Evolutionary conservation across 2,888 invertebrate genomes (phyloP).

Genomic region (Lamellibrachia columna): DNA sequence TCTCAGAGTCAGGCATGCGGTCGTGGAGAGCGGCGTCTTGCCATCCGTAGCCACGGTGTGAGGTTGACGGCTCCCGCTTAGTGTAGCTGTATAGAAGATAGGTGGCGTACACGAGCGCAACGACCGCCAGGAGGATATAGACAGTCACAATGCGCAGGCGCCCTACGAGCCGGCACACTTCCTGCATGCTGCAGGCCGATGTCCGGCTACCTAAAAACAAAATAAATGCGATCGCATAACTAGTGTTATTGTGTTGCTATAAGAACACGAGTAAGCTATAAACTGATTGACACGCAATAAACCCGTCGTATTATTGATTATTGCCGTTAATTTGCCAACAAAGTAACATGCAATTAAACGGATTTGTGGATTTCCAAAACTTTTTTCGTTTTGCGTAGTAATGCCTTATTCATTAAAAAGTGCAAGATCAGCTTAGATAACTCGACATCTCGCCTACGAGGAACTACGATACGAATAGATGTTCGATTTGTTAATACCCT

Average conservation of each 20-base stretch:
- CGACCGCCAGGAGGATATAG: not conserved
- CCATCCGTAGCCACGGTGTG: not conserved
- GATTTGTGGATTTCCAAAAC: too few relatives aligned
- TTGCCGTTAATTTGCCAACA: too few relatives aligned
- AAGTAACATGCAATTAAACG: too few relatives aligned
- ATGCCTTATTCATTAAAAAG: too few relatives aligned
- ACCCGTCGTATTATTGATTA: too few relatives aligned
- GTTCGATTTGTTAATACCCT: not conserved
- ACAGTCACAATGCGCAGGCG: not conserved
- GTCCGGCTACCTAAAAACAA: not conserved
- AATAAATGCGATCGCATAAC: not conserved
- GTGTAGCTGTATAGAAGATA: not conserved
- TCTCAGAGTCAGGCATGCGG: slow-evolving; percentile 37
- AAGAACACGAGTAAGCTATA: too few relatives aligned
- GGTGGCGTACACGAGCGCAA: not conserved
- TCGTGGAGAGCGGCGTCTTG: slow-evolving; percentile 18
- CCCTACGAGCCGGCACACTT: not conserved
- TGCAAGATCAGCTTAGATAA: too few relatives aligned
- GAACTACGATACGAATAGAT: not conserved
- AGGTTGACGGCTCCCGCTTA: not conserved
- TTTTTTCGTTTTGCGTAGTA: too few relatives aligned
- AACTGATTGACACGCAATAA: too few relatives aligned
- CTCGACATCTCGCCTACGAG: not conserved
- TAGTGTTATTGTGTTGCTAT: too few relatives aligned
- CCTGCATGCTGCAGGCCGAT: not conserved